Conservation (phyloP, 2,113 vertebrate genomes). For the Silurus asotus region DNA sequence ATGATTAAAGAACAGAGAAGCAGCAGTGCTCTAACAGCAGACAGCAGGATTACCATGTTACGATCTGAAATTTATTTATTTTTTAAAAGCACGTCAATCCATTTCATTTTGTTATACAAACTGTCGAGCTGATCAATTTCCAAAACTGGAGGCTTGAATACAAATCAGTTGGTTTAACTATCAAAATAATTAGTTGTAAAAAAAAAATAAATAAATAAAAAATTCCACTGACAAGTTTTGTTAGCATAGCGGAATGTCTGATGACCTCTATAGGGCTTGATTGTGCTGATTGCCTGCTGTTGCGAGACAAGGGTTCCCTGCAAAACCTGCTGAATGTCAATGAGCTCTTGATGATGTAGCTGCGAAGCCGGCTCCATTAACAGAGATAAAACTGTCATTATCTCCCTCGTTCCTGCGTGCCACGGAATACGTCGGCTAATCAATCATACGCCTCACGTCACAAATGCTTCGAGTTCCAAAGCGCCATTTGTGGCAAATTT, state of each 20-base stretch:
- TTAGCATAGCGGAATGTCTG: slow-evolving; percentile 20
- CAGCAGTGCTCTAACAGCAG: neutral
- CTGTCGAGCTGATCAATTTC: neutral
- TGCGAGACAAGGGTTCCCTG: slow-evolving; percentile 22
- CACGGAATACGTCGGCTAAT: slow-evolving; percentile 9
- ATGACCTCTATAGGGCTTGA: slow-evolving; percentile 41
- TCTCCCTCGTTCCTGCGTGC: slow-evolving; percentile 21
- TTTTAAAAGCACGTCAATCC: neutral
- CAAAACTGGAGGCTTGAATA: slow-evolving; percentile 1
- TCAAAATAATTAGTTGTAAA: slow-evolving; percentile 23
- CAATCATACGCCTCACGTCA: slow-evolving; percentile 9
- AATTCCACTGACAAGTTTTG: slow-evolving; percentile 3
- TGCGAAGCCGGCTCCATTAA: slow-evolving; percentile 23
- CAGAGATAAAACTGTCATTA: slow-evolving; percentile 38
- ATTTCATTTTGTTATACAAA: neutral
- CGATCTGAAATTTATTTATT: neutral
- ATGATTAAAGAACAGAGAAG: neutral
- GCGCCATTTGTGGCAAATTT: neutral
- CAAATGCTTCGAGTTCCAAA: slow-evolving; percentile 2
- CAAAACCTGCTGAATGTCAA: slow-evolving; percentile 45
- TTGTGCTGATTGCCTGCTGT: slow-evolving; percentile 45
- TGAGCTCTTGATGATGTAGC: slow-evolving; percentile 41
- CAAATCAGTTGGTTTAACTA: slow-evolving; percentile 21
- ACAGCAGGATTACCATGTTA: neutral
- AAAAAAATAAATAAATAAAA: neutral